Conservation (phyloP, 1,140 invertebrate genomes). For the Zaprionus africanus region DNA sequence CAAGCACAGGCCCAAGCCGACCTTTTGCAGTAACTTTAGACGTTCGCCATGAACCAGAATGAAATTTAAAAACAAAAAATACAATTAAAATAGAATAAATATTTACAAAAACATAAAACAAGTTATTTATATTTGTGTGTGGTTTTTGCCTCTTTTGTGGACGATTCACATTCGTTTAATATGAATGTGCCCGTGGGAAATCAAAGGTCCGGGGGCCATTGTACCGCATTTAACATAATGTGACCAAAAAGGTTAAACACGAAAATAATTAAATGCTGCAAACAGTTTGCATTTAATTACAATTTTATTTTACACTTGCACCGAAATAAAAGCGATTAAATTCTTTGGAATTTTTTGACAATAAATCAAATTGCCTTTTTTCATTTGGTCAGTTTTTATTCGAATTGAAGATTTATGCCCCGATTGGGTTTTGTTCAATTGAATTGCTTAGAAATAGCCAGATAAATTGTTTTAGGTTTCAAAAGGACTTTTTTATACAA, state of each 20-base stretch:
- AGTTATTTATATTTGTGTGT: not conserved
- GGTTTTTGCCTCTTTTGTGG: not conserved
- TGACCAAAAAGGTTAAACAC: not conserved
- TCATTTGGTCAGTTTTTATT: not conserved
- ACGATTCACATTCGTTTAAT: not conserved
- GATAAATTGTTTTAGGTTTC: not conserved
- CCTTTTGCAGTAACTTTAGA: not conserved
- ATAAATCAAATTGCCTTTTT: slow-evolving; percentile 1
- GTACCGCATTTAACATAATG: not conserved
- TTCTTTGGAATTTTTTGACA: not conserved
- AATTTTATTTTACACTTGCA: slow-evolving; percentile 7
- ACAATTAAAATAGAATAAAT: not conserved
- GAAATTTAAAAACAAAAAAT: not conserved
- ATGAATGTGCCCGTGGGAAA: not conserved
- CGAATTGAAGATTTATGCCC: not conserved
- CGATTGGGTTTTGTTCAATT: slow-evolving; percentile 4
- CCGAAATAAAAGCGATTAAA: slow-evolving; percentile 2
- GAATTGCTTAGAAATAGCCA: slow-evolving; percentile 2
- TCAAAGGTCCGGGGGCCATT: not conserved
- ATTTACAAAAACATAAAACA: not conserved
- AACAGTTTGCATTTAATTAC: not conserved
- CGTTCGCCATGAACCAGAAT: slow-evolving; percentile 1
- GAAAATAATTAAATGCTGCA: slow-evolving; percentile 4
- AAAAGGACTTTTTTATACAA: not conserved
- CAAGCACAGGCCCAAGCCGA: not conserved